These are phyloP conservation scores for Podarcis siculus DNA, from an alignment of 2,797 vertebrate genomes.

Conservation along the genomic window DNA sequence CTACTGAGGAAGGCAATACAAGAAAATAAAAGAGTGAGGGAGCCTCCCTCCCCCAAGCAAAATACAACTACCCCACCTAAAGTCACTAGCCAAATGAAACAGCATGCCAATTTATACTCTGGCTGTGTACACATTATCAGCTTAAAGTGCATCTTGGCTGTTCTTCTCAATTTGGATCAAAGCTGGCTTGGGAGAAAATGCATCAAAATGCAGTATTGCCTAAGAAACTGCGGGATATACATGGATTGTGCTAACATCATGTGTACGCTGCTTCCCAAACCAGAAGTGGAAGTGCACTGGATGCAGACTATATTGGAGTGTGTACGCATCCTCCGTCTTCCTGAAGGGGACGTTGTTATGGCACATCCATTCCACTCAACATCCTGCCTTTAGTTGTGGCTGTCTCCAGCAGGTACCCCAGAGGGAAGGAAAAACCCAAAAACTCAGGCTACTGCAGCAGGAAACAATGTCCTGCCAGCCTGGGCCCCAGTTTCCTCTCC, in stretches of 20 bases:
- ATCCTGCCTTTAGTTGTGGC: not conserved
- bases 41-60: not conserved
- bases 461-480: not conserved
- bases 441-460: not conserved
- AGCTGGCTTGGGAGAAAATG: too few species aligned
- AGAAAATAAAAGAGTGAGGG: not conserved
- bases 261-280: too few species aligned
- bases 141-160: too few species aligned
- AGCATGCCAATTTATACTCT: not conserved
- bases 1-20: too few species aligned
- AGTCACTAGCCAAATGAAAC: not conserved
- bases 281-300: too few species aligned
- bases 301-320: not conserved
- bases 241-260: too few species aligned
- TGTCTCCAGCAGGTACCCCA: not conserved
- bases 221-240: too few species aligned
- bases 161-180: too few species aligned
- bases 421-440: not conserved
- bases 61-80: not conserved
- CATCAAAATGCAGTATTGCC: too few species aligned
- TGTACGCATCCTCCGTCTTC: not conserved
- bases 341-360: not conserved
- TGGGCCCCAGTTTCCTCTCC: not conserved
- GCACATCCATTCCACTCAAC: not conserved
- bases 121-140: too few species aligned